Conservation (phyloP, 2,888 invertebrate genomes). For the Pilophorus perplexus region DNA sequence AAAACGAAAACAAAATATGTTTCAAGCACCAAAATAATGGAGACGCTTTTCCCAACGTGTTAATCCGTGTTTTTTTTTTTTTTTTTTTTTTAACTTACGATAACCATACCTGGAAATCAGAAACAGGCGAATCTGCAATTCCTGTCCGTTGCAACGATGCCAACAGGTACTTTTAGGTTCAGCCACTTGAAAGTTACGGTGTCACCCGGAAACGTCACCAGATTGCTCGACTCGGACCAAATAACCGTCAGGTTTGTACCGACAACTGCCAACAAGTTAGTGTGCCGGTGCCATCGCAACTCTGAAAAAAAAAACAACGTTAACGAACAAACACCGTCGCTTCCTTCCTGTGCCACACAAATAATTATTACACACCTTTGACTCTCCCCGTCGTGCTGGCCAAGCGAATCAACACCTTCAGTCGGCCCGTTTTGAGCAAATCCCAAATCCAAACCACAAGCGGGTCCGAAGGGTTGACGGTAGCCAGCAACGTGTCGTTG, state of each 20-base stretch:
- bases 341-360: too few relatives aligned
- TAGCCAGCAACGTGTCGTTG: constrained; percentile 6
- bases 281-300: not conserved
- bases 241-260: not conserved
- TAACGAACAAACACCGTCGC: too few relatives aligned
- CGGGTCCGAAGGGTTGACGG: constrained; percentile 2
- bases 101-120: not conserved
- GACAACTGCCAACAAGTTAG: not conserved
- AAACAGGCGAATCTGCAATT: not conserved
- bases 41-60: not conserved
- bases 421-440: not conserved
- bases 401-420: not conserved
- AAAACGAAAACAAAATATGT: not conserved
- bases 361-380: not conserved
- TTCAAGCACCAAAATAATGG: not conserved
- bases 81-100: not conserved
- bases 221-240: not conserved
- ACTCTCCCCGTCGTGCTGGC: not conserved
- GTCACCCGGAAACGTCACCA: constrained; percentile 3
- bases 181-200: constrained; percentile 19
- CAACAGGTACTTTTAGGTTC: not conserved
- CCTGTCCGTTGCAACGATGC: not conserved
- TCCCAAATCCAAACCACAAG: constrained; percentile 12
- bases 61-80: not conserved
- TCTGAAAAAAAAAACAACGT: constrained; percentile 2